phyloP scores from a whole-genome alignment of 2,797 vertebrate species.

The Sarcoramphus papa region DNA sequence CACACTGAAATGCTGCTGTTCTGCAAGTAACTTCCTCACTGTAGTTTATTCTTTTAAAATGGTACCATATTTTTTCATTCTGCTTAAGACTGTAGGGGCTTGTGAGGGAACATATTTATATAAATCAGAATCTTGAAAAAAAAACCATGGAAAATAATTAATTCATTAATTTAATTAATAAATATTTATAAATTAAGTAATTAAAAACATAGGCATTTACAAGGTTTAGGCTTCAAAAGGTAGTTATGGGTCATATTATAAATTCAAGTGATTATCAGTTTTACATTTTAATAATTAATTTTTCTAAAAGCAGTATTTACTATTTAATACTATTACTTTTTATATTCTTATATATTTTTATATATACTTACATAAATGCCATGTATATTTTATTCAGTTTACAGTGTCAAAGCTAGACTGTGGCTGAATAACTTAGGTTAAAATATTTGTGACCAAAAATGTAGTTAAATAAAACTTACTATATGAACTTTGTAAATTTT shows the following conservation, averaged over 20 bases:
- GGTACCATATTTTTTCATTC: neutral
- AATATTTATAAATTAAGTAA: neutral
- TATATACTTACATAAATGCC: neutral
- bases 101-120: neutral
- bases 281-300: neutral
- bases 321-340: neutral
- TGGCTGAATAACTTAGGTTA: neutral
- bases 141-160: neutral
- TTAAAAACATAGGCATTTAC: neutral
- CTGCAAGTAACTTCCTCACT: conserved; percentile 35
- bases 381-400: neutral
- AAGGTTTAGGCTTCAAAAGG: neutral
- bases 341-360: neutral
- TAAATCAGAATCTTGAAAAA: neutral
- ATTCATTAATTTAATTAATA: neutral
- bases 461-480: neutral
- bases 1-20: conserved; percentile 23
- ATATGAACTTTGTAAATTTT: neutral
- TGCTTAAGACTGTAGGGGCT: neutral
- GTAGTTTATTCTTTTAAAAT: conserved; percentile 17
- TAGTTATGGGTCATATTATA: neutral
- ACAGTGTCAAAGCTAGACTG: neutral
- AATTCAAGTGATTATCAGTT: neutral
- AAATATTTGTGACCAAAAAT: neutral
- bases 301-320: neutral